Percentiles rank a stretch among this genome's conserved stretches.
phyloP scores from a whole-genome alignment of 1,140 invertebrate species.

The Sesamia nonagrioides region DNA sequence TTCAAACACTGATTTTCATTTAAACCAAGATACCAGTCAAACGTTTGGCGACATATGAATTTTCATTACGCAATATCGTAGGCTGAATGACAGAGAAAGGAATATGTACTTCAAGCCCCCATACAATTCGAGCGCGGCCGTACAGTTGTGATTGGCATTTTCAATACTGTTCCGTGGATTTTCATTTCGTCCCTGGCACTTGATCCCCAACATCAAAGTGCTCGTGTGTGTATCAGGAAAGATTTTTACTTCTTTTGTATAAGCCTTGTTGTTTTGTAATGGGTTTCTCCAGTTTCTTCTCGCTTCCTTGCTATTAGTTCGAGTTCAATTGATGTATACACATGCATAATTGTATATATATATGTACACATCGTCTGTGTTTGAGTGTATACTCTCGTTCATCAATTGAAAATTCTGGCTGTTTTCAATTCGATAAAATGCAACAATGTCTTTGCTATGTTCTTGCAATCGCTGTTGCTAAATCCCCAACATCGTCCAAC shows the following conservation, averaged over 20 bases:
- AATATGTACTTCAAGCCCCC: slow-evolving; percentile 5
- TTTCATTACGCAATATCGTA: background rate
- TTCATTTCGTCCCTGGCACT: slow-evolving; percentile 23
- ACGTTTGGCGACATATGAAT: background rate
- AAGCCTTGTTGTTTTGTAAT: slow-evolving; percentile 2
- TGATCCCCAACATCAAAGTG: slow-evolving; percentile 38
- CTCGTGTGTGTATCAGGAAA: slow-evolving; percentile 21
- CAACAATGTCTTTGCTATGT: background rate
- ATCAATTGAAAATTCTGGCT: background rate
- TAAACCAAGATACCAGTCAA: background rate
- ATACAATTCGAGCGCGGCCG: slow-evolving; percentile 16
- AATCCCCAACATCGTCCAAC: background rate
- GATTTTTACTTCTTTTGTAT: slow-evolving; percentile 12
- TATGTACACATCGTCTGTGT: background rate
- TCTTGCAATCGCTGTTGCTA: background rate
- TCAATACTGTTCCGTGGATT: slow-evolving; percentile 47
- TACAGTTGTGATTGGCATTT: slow-evolving; percentile 49
- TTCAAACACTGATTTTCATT: slow-evolving; percentile 8
- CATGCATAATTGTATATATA: too few species aligned
- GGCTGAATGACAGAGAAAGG: background rate
- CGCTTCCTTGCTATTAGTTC: background rate
- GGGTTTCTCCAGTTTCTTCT: slow-evolving; percentile 12
- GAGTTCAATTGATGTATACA: background rate
- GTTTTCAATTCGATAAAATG: background rate
- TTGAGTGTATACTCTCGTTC: background rate